phyloP scores from a whole-genome alignment of 2,888 invertebrate species.

The Campopleginae sp. region DNA sequence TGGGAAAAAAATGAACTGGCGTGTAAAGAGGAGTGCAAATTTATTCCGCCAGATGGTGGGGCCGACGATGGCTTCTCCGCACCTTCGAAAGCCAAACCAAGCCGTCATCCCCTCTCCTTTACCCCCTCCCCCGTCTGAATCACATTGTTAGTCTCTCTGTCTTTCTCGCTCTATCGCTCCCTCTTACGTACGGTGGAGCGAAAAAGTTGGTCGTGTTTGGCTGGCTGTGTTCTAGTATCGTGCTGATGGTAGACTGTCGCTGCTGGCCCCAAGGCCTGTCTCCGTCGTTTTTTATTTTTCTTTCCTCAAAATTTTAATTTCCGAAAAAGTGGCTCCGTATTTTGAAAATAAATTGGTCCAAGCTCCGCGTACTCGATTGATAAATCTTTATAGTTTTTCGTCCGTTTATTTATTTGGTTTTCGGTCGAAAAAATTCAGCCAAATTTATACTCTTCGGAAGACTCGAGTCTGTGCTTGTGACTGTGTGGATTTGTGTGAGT shows the following conservation, averaged over 20 bases:
- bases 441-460: conserved; percentile 28
- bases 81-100: conserved; percentile 54
- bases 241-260: conserved; percentile 56
- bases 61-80: conserved; percentile 27
- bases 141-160: conserved; percentile 11
- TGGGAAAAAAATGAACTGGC: neutral
- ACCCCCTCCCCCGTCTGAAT: neutral
- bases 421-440: conserved; percentile 1
- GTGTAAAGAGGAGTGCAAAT: neutral
- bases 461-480: conserved; percentile 18
- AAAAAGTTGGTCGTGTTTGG: conserved; percentile 58
- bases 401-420: neutral
- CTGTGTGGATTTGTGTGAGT: conserved; percentile 38
- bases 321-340: conserved; percentile 20
- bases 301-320: conserved; percentile 1
- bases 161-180: conserved; percentile 45
- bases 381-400: neutral
- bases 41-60: conserved; percentile 53
- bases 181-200: conserved; percentile 48
- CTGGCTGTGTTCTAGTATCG: conserved; percentile 53
- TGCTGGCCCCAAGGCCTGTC: conserved; percentile 47
- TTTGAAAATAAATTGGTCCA: neutral
- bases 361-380: neutral
- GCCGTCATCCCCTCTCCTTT: conserved; percentile 28
- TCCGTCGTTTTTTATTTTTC: conserved; percentile 23